Evolutionary conservation across 2,888 invertebrate species (phyloP), one percentile per base, ranked within the genome.

Genomic region (Nomada fucata): DNA sequence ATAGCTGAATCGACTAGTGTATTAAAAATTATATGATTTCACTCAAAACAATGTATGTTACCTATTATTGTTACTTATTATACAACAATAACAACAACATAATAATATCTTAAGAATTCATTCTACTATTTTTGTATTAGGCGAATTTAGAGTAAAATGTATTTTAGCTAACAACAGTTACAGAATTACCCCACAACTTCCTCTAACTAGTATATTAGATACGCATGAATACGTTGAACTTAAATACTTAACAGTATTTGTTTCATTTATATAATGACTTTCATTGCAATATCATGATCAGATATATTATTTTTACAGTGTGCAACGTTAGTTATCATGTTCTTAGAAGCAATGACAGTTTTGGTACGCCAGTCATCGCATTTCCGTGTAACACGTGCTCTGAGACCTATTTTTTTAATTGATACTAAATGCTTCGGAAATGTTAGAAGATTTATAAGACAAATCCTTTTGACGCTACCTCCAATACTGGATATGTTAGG

Each of bases 401-500:
- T 98, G 15, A 95, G 98, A 20, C 98, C 98, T n/a, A 97, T 98
- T 89, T 98, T 98, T 94, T 94, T 98, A 59, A 96, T 98, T 65
- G 98, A 98, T 94, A 97, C 97, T 59, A 95, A 97, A 89, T 97
- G 97, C 88, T 97, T 97, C 89, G 97, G 97, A 18, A 97, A 97
- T 1, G 97, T 98, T 15, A 92, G 96, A 60, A 94, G 96, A 90
- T 97, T 96, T 90, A 96, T 97, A 63, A 93, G 97, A 85, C 97
- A 98, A 94, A 97, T 98, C 86, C 94, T 98, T 79, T 97, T 97
- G 94, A 97, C 97, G 0, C 92, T 98, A 86, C 98, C 98, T 18
- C 97, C 98, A 5, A 98, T 98, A 89, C 94, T 98, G 87, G 98
- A 98, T 93, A 98, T 98, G 97, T 94, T 98, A 90, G 96, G 97